Conservation (phyloP, 2,113 vertebrate species). For the Silurus meridionalis region DNA sequence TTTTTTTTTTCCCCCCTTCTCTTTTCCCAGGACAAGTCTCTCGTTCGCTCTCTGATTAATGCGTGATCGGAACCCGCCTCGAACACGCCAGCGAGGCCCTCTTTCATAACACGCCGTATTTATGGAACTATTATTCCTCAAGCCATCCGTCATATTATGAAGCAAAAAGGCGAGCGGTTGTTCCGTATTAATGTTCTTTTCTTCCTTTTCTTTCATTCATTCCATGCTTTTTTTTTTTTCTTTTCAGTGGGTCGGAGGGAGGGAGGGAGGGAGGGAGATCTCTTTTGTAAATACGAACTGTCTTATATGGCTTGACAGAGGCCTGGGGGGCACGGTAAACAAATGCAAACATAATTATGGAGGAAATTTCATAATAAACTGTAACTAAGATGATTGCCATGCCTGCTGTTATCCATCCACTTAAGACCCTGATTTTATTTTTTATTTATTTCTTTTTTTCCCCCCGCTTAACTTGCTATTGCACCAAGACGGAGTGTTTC, state of each 20-base stretch:
- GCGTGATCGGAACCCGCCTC: not conserved
- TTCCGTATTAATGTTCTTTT: constrained; percentile 37
- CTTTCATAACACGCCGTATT: constrained; percentile 55
- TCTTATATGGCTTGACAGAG: constrained; percentile 57
- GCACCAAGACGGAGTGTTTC: constrained; percentile 57
- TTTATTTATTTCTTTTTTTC: not conserved
- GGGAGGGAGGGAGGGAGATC: not conserved
- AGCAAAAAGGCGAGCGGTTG: constrained; percentile 33
- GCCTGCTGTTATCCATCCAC: constrained; percentile 64
- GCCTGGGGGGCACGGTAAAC: constrained; percentile 73
- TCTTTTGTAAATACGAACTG: constrained; percentile 51
- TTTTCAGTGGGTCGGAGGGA: not conserved
- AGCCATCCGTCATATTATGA: constrained; percentile 46
- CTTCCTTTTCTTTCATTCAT: constrained; percentile 20
- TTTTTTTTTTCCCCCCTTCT: not conserved
- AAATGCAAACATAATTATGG: constrained; percentile 76
- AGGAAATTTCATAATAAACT: constrained; percentile 72
- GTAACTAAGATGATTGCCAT: constrained; percentile 74
- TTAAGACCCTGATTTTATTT: constrained; percentile 57
- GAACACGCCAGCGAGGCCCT: not conserved
- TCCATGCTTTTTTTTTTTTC: not conserved
- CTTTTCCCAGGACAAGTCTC: not conserved
- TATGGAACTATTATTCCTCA: constrained; percentile 50
- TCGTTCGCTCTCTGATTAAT: constrained; percentile 40
- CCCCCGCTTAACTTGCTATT: constrained; percentile 51